A percentile compares a stretch with the other conserved stretches of the same genome.
These are phyloP conservation scores for Drosophila austrosaltans DNA, from an alignment of 2,888 invertebrate species.

Conservation along the genomic window DNA sequence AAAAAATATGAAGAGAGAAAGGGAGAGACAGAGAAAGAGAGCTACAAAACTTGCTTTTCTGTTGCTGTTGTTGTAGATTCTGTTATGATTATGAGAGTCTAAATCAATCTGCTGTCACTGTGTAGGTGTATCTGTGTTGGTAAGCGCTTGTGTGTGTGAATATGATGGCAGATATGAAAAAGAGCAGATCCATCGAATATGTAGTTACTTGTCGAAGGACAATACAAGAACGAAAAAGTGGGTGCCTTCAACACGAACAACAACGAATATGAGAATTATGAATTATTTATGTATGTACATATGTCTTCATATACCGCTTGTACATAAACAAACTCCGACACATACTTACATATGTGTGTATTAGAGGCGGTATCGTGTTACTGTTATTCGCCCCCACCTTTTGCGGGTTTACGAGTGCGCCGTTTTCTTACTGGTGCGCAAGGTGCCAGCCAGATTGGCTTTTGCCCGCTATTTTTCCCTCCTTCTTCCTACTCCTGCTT, in stretches of 20 bases:
- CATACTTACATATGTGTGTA: background rate
- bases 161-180: slow-evolving; percentile 81
- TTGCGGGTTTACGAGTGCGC: slow-evolving; percentile 57
- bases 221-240: slow-evolving; percentile 38
- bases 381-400: background rate
- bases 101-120: slow-evolving; percentile 42
- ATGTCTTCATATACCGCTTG: slow-evolving; percentile 34
- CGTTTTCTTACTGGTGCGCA: slow-evolving; percentile 81
- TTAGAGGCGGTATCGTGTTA: slow-evolving; percentile 17
- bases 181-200: slow-evolving; percentile 59
- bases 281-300: slow-evolving; percentile 72
- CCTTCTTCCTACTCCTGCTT: slow-evolving; percentile 25
- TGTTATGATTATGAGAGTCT: slow-evolving; percentile 81
- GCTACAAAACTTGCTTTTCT: slow-evolving; percentile 19
- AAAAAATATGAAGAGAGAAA: slow-evolving; percentile 24
- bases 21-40: slow-evolving; percentile 69
- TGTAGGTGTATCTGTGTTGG: slow-evolving; percentile 29
- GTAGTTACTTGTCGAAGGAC: slow-evolving; percentile 42
- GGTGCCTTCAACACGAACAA: slow-evolving; percentile 66
- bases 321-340: too few relatives aligned
- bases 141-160: slow-evolving; percentile 58
- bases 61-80: slow-evolving; percentile 56
- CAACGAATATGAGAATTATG: slow-evolving; percentile 82
- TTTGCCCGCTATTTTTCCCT: slow-evolving; percentile 23
- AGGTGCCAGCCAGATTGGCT: slow-evolving; percentile 69